These are phyloP conservation scores for Agrilus biguttatus DNA, from an alignment of 2,888 invertebrate species.

Conservation along the genomic window DNA sequence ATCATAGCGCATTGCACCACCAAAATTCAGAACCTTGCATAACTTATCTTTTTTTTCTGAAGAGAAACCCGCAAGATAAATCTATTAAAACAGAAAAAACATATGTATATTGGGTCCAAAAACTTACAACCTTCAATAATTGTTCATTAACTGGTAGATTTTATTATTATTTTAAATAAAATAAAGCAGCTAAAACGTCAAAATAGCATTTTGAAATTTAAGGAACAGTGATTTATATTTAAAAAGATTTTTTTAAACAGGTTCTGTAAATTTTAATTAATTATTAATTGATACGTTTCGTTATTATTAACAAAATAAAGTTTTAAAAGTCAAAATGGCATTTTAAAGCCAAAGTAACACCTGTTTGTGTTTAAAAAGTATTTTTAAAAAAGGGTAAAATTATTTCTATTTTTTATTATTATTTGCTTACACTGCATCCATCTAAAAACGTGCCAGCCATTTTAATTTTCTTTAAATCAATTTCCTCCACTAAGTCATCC, in stretches of 20 bases:
- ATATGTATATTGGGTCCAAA: too few species aligned
- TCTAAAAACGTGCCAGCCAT: slow-evolving; percentile 72
- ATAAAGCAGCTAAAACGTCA: too few species aligned
- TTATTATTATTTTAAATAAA: too few species aligned
- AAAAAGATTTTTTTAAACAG: neutral
- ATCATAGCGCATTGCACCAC: slow-evolving; percentile 73
- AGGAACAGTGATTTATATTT: neutral
- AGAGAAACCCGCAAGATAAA: slow-evolving; percentile 56
- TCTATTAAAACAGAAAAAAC: slow-evolving; percentile 28
- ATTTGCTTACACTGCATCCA: slow-evolving; percentile 62
- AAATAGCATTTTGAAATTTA: too few species aligned
- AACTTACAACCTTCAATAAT: too few species aligned
- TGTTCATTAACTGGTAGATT: too few species aligned
- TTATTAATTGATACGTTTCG: too few species aligned
- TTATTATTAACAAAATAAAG: too few species aligned
- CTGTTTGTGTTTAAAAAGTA: too few species aligned
- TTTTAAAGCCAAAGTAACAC: neutral
- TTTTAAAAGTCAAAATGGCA: neutral
- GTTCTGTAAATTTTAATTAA: too few species aligned
- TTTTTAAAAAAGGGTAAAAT: too few species aligned
- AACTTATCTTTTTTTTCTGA: slow-evolving; percentile 49
- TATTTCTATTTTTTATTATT: too few species aligned
- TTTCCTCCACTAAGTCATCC: slow-evolving; percentile 22
- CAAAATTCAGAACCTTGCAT: slow-evolving; percentile 53
- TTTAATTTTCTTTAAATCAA: slow-evolving; percentile 52